Base-by-base conservation (phyloP, 2,113 vertebrate species). In the Illadopsis cleaveri region DNA sequence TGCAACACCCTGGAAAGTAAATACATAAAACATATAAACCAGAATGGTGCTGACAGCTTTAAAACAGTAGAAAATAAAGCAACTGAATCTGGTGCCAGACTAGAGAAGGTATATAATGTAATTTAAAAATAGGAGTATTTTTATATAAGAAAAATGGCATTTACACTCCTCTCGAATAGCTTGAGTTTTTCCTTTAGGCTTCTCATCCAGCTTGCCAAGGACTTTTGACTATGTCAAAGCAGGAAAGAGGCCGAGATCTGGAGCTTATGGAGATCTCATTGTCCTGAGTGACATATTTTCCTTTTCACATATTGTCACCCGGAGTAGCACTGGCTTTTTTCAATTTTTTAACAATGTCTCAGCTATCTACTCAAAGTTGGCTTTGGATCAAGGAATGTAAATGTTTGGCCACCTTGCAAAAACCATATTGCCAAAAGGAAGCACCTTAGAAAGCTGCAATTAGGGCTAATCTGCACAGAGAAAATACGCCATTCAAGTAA, bases 31-130 rank as follows among this genome's bases (percentile, higher is more conserved):
- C 73, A 94, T 57, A 86, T 44, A 91, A 96, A 91, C 47, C 84
- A 90, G 87, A 90, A 93, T 71, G 65, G 95, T 79, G 86, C 82
- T 95, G 95, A 96, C 90, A 96, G 94, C 82, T 93, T 95, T 96
- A 96, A 96, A 95, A 93, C 83, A 93, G 61, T 75, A 94, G 61
- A 82, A 96, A 93, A 86, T 70, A 83, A 75, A 94, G 44, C 60
- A 79, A 82, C 40, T 48, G 57, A 70, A 66, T 86, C 66, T 80
- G 72, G 65, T 92, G 83, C 90, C 82, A 78, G 78, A 78, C 40
- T 91, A 51, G 44, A 89, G 71, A 93, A 93, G 94, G 83, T 83
- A 54, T 93, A 95, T 78, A 2, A 71, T 30, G 72, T 44, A 70
- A 93, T 75, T 91, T 73, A 58, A 97, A 96, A 95, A 93, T 19